These are phyloP conservation scores for Saccostrea glomerata DNA, from an alignment of 1,140 invertebrate species.

Conservation along the genomic window DNA sequence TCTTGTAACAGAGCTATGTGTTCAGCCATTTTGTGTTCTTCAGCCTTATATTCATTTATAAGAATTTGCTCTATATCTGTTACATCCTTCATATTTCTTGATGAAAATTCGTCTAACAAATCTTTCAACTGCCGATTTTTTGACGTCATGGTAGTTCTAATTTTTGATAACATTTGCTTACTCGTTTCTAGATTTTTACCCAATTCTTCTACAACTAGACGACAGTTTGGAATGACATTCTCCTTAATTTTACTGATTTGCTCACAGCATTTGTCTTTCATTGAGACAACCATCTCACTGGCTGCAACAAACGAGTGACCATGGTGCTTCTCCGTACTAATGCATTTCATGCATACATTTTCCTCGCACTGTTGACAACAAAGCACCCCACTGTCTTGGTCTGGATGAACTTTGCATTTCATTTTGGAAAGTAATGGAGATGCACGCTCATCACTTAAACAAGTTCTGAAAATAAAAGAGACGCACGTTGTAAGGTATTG, in stretches of 20 bases:
- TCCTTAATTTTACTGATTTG: conserved; percentile 3
- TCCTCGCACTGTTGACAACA: conserved; percentile 18
- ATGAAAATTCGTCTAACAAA: background rate
- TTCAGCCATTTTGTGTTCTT: conserved; percentile 3
- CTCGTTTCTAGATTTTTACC: conserved; percentile 6
- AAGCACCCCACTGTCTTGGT: conserved; percentile 7
- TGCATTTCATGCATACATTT: background rate
- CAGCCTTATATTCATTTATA: background rate
- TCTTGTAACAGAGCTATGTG: conserved; percentile 1
- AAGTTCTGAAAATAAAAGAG: background rate
- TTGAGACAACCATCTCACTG: conserved; percentile 7
- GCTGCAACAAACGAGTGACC: conserved; percentile 1
- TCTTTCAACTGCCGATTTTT: background rate
- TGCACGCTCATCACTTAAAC: background rate
- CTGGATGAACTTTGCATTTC: background rate
- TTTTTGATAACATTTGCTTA: background rate
- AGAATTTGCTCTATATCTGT: conserved; percentile 6
- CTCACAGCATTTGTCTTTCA: background rate
- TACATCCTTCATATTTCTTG: background rate
- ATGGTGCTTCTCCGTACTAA: background rate
- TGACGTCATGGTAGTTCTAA: background rate
- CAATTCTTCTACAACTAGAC: background rate
- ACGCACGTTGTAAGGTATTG: no score
- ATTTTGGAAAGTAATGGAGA: background rate
- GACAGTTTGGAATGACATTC: background rate